Evolutionary conservation across 1,140 invertebrate species (phyloP).

Genomic region (Brachionus plicatilis): DNA sequence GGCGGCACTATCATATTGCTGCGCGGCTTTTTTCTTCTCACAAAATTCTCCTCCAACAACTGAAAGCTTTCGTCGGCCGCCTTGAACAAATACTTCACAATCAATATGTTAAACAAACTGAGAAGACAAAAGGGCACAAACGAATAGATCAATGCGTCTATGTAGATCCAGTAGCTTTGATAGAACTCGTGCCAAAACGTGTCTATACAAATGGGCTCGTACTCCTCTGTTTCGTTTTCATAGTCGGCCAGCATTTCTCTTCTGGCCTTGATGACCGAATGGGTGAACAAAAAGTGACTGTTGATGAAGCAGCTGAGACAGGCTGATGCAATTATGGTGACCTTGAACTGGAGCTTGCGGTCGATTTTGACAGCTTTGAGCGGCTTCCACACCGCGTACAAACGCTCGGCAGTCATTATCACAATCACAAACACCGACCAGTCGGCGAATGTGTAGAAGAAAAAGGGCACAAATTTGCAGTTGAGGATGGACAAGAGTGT

Average conservation of each 20-base stretch:
- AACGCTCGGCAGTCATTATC: conserved; percentile 30
- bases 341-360: not conserved
- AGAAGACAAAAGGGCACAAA: not conserved
- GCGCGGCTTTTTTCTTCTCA: not conserved
- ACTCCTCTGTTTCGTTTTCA: not conserved
- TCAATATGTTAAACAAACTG: conserved; percentile 15
- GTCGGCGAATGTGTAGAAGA: conserved; percentile 37
- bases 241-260: not conserved
- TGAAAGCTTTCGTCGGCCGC: conserved; percentile 27
- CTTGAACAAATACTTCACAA: conserved; percentile 17
- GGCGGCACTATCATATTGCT: not conserved
- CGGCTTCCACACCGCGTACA: conserved; percentile 30
- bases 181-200: conserved; percentile 13
- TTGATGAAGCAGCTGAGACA: conserved; percentile 2
- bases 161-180: conserved; percentile 19
- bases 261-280: not conserved
- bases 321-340: not conserved
- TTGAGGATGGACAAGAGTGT: not conserved
- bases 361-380: not conserved
- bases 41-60: not conserved
- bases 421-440: conserved; percentile 28
- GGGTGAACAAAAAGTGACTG: conserved; percentile 21
- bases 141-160: conserved; percentile 31
- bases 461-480: conserved; percentile 27
- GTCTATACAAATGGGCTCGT: conserved; percentile 16